These are phyloP conservation scores for Artemisiospiza belli DNA, from an alignment of 2,113 vertebrate species.

Conservation along the genomic window DNA sequence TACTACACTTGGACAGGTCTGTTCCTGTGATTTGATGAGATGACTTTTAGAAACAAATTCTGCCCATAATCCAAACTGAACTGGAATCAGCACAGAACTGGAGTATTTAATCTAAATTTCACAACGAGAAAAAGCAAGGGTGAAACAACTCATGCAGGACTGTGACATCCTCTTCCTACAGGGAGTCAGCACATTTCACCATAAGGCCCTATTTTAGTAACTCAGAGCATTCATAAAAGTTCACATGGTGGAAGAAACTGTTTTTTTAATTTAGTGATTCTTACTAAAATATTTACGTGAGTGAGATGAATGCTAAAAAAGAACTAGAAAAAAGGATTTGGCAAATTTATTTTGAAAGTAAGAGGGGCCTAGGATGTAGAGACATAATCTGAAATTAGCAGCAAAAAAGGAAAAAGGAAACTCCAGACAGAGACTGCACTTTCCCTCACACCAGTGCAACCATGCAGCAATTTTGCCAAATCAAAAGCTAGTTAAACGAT, in stretches of 20 bases:
- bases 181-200: neutral
- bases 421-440: neutral
- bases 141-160: neutral
- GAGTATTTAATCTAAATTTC: neutral
- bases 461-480: neutral
- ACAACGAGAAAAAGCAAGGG: neutral
- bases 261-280: neutral
- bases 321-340: neutral
- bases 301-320: neutral
- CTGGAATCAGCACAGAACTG: conserved; percentile 19
- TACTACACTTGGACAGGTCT: neutral
- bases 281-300: neutral
- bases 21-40: neutral
- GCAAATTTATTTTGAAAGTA: neutral
- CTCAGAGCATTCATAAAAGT: neutral
- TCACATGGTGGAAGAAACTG: neutral
- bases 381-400: neutral
- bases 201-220: neutral
- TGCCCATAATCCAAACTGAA: conserved; percentile 2
- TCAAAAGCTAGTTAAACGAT: neutral
- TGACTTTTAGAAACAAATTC: conserved; percentile 20
- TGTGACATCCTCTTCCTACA: neutral
- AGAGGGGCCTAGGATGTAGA: neutral
- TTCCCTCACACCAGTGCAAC: neutral
- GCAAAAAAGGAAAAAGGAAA: neutral